phyloP scores from a whole-genome alignment of 2,888 invertebrate species.

The Plebejus melissa region DNA sequence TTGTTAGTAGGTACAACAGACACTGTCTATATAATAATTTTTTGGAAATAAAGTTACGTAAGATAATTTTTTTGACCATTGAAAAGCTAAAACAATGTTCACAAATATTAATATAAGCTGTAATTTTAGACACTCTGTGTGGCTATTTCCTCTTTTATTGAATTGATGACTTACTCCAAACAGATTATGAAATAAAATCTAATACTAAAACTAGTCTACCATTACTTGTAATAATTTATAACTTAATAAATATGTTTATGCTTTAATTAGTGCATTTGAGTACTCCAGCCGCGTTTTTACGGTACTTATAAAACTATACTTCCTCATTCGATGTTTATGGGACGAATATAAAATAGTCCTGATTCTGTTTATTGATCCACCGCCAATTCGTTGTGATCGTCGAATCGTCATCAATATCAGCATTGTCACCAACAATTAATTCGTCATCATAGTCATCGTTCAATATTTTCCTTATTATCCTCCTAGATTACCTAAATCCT shows the following conservation, averaged over 20 bases:
- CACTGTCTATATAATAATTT: no score
- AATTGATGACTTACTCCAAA: neutral
- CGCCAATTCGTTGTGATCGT: neutral
- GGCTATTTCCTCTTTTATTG: neutral
- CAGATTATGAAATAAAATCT: neutral
- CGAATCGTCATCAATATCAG: neutral
- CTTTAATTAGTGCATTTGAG: neutral
- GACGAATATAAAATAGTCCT: neutral
- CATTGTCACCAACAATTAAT: neutral
- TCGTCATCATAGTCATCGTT: no score
- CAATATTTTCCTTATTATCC: no score
- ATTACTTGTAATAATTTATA: neutral
- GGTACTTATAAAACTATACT: conserved; percentile 14
- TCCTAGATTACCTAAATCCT: no score
- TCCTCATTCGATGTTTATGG: neutral
- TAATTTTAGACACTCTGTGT: neutral
- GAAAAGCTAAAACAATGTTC: no score
- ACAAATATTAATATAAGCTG: neutral
- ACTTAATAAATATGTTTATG: conserved; percentile 12
- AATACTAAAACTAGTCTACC: neutral
- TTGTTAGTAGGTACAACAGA: no score
- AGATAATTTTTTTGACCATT: no score
- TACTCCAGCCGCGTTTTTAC: conserved; percentile 9
- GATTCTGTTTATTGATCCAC: neutral
- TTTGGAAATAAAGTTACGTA: no score